A percentile compares a stretch with the other conserved stretches of the same genome.
Conservation (phyloP, 2,888 invertebrate genomes). For the Mythimna ferrago region DNA sequence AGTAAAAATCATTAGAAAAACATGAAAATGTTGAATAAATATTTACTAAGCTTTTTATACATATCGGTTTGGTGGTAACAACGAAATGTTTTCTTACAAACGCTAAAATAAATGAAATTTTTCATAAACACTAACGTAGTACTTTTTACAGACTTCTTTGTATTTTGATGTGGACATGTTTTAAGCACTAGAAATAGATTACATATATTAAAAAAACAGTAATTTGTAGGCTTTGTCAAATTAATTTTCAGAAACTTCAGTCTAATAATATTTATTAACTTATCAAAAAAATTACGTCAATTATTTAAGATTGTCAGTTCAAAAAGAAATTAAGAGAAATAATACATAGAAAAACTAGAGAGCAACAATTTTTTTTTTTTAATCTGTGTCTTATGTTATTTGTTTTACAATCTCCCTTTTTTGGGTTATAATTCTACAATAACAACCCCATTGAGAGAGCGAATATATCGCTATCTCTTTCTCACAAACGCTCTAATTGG, state of each 20-base stretch:
- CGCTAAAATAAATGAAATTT: not conserved
- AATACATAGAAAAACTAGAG: not conserved
- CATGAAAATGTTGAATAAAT: too few relatives aligned
- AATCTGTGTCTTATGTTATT: not conserved
- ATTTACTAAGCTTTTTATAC: too few relatives aligned
- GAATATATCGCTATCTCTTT: constrained; percentile 50
- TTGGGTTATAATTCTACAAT: constrained; percentile 41
- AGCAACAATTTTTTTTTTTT: not conserved
- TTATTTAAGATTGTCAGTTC: too few relatives aligned
- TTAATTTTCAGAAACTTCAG: not conserved
- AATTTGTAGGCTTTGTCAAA: not conserved
- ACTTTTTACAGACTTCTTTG: not conserved
- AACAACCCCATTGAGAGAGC: too few relatives aligned
- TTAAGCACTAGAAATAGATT: too few relatives aligned
- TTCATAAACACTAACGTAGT: not conserved
- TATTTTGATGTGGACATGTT: too few relatives aligned
- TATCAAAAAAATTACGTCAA: not conserved
- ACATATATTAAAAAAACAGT: too few relatives aligned
- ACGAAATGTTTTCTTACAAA: not conserved
- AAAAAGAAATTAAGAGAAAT: not conserved
- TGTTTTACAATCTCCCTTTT: constrained; percentile 30
- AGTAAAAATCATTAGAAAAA: not conserved
- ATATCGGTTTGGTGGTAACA: not conserved
- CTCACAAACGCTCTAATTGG: constrained; percentile 70
- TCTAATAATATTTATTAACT: too few relatives aligned